Evolutionary conservation across 2,113 vertebrate genomes (phyloP), one percentile per base, ranked within the genome.

Genomic region (Natator depressus): DNA sequence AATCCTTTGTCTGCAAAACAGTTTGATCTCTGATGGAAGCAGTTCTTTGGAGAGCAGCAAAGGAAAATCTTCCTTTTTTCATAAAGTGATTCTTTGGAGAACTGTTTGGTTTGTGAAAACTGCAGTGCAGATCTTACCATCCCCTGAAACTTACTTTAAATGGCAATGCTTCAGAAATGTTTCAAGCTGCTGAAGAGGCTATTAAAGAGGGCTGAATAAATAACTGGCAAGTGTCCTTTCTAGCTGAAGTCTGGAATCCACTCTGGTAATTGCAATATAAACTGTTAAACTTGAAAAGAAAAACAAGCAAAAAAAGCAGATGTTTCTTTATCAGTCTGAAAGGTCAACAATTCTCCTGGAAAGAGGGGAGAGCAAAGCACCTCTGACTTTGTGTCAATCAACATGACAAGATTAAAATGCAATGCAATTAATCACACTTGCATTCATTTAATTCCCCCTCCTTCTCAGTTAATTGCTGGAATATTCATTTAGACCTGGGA

Each of bases 271-370:
- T 51, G 87, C 65, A 89, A 47, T 88, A 59, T 31, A 87, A 91
- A 31, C 51, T 94, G 29, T 87, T 87, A n/a, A 82, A 59, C 47
- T 93, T 47, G 82, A 80, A 87, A 91, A 90, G 69, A 57, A 93
- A 90, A 90, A 54, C 80, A 84, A 78, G 38, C n/a, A 38, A 35
- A 80, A 54, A 89, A 75, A 22, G 47, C 82, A 82, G 69, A 57
- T 93, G 78, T 85, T 94, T 84, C 89, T 92, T 57, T 95, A 59
- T 89, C 87, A 91, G 62, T 51, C 47, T 65, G 38, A 91, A 94
- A 93, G 90, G 79, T 82, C 78, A 96, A 27, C n/a, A 81, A 76
- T 79, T 94, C 38, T 59, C 38, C 46, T 87, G 47, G 51, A 84
- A 85, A 91, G 80, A 93, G 1, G 27, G 55, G 54, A 92, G 6